phyloP scores from a whole-genome alignment of 92 coral and sea anemone genomes.

The Micromussa lordhowensis region DNA sequence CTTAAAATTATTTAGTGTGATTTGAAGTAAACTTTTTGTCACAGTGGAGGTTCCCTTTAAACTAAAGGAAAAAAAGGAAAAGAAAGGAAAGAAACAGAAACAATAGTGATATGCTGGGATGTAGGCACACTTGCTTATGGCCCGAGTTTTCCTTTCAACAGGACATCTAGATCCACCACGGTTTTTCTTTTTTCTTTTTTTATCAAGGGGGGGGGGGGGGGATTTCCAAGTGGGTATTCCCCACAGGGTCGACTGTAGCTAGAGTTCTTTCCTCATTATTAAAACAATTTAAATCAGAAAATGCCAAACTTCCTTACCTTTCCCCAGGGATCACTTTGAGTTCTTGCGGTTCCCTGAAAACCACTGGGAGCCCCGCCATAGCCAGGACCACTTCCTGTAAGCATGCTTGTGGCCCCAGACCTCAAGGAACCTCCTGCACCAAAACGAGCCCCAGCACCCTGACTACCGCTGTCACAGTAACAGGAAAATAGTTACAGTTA shows the following conservation, averaged over 20 bases:
- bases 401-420: conserved; percentile 43
- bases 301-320: conserved; percentile 18
- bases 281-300: background rate
- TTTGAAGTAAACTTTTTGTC: too few species aligned
- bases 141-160: too few species aligned
- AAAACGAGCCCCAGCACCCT: conserved; percentile 66
- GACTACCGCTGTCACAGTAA: conserved; percentile 43
- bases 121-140: too few species aligned
- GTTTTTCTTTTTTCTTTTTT: too few species aligned
- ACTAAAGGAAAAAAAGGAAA: too few species aligned
- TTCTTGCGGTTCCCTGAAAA: conserved; percentile 23
- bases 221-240: background rate
- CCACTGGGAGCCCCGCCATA: conserved; percentile 51
- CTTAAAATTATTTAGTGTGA: too few species aligned
- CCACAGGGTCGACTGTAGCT: background rate
- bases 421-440: conserved; percentile 57
- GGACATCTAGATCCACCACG: too few species aligned
- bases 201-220: background rate
- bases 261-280: background rate
- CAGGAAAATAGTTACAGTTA: background rate
- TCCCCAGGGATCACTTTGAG: conserved; percentile 28
- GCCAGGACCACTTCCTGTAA: conserved; percentile 67
- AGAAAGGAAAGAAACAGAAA: too few species aligned
- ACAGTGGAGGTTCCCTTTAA: too few species aligned
- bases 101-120: too few species aligned